Evolutionary conservation across 1,140 invertebrate species (phyloP).

Genomic region (Drosophila athabasca): DNA sequence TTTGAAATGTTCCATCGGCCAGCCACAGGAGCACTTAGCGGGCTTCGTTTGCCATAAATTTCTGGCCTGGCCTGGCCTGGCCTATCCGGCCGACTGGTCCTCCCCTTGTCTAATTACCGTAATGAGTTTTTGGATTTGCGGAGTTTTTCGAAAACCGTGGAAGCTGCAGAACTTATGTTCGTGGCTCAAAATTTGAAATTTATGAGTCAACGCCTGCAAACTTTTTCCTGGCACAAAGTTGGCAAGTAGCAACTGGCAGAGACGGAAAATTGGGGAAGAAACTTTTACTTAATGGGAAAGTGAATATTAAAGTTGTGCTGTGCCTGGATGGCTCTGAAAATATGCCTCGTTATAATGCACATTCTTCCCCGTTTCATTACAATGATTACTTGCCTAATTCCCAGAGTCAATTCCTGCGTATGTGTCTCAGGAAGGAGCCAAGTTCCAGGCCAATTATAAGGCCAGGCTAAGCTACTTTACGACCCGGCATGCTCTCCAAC

Average conservation of each 20-base stretch:
- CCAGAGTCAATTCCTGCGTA: constrained; percentile 5
- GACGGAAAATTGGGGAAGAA: background rate
- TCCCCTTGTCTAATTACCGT: constrained; percentile 63
- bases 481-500: constrained; percentile 11
- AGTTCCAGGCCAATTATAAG: constrained; percentile 35
- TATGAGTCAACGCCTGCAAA: constrained; percentile 63
- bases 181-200: constrained; percentile 69
- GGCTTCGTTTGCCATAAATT: constrained; percentile 44
- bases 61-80: constrained; percentile 27
- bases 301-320: constrained; percentile 51
- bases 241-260: constrained; percentile 27
- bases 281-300: constrained; percentile 55
- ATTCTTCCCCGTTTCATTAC: constrained; percentile 11
- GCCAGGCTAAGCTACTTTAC: constrained; percentile 55
- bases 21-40: constrained; percentile 43
- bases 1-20: constrained; percentile 43
- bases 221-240: constrained; percentile 50
- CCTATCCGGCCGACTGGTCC: constrained; percentile 7
- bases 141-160: constrained; percentile 37
- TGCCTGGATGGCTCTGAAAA: constrained; percentile 22
- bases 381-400: constrained; percentile 26
- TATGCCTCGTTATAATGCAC: constrained; percentile 24
- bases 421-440: no score
- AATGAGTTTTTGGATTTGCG: constrained; percentile 69
- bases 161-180: constrained; percentile 66